Conservation (phyloP, 1,140 invertebrate genomes). For the Lethrus apterus region DNA sequence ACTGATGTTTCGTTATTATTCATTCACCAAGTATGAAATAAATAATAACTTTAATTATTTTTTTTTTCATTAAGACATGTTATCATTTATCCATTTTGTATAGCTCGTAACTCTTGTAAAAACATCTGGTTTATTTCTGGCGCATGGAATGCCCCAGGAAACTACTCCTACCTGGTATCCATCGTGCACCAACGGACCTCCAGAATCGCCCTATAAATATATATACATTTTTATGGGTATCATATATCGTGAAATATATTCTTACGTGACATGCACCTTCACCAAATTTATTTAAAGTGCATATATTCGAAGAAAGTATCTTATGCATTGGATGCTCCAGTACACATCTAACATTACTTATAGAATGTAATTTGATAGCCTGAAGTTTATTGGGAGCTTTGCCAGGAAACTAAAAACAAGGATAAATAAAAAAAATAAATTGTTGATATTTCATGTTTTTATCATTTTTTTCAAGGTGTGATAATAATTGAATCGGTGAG, state of each 20-base stretch:
- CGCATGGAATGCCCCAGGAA: slow-evolving; percentile 54
- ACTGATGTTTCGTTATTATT: too few relatives aligned
- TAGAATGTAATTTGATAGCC: slow-evolving; percentile 13
- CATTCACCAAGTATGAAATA: too few relatives aligned
- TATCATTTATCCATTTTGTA: slow-evolving; percentile 11
- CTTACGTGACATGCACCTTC: slow-evolving; percentile 19
- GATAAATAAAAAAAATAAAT: background rate
- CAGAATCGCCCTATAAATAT: slow-evolving; percentile 41
- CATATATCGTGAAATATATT: background rate
- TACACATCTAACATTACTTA: slow-evolving; percentile 10
- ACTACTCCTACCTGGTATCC: slow-evolving; percentile 45
- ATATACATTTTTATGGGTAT: background rate
- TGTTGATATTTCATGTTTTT: too few relatives aligned
- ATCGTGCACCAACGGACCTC: slow-evolving; percentile 35
- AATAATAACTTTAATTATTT: too few relatives aligned
- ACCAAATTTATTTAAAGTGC: slow-evolving; percentile 14
- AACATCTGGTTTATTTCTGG: slow-evolving; percentile 49
- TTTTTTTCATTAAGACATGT: background rate
- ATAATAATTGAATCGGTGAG: too few relatives aligned
- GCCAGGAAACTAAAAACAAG: slow-evolving; percentile 11
- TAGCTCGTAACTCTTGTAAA: slow-evolving; percentile 43
- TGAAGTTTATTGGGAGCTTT: slow-evolving; percentile 15
- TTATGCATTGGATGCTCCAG: background rate
- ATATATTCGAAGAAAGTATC: slow-evolving; percentile 8
- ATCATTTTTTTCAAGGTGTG: too few relatives aligned